Evolutionary conservation across 2,113 vertebrate genomes (phyloP).

Genomic region (Erpornis zantholeuca): DNA sequence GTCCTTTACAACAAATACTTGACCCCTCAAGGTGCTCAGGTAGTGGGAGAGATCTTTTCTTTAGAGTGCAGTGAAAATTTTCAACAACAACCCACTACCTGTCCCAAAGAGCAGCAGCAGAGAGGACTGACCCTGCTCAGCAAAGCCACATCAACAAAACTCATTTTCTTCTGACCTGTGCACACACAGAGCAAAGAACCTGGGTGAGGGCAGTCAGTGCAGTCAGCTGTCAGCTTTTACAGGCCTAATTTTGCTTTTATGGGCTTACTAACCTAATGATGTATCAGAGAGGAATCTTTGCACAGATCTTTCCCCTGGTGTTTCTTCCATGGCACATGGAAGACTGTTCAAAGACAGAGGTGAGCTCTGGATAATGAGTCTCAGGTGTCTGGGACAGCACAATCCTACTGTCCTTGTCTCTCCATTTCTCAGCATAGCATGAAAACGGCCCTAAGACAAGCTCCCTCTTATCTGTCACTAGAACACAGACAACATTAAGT

Average conservation of each 20-base stretch:
- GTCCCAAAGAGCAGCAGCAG: background rate
- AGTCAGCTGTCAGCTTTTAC: background rate
- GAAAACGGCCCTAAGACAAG: background rate
- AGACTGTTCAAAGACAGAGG: background rate
- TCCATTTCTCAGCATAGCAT: background rate
- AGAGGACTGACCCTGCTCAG: background rate
- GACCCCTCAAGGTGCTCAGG: background rate
- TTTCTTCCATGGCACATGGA: background rate
- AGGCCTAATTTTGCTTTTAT: background rate
- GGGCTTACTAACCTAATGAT: background rate
- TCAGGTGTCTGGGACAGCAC: background rate
- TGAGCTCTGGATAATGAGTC: background rate
- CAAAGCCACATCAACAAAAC: background rate
- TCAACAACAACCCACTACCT: background rate
- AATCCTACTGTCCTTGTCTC: background rate
- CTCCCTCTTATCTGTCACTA: background rate
- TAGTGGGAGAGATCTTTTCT: background rate
- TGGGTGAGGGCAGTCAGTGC: background rate
- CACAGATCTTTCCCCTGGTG: background rate
- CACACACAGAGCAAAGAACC: background rate
- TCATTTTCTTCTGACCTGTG: background rate
- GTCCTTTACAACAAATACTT: background rate
- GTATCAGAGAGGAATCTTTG: background rate
- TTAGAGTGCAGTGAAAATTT: background rate
- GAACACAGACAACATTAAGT: background rate